Evolutionary conservation across 2,797 vertebrate genomes (phyloP).

Genomic region (Halcyon chelicuti): DNA sequence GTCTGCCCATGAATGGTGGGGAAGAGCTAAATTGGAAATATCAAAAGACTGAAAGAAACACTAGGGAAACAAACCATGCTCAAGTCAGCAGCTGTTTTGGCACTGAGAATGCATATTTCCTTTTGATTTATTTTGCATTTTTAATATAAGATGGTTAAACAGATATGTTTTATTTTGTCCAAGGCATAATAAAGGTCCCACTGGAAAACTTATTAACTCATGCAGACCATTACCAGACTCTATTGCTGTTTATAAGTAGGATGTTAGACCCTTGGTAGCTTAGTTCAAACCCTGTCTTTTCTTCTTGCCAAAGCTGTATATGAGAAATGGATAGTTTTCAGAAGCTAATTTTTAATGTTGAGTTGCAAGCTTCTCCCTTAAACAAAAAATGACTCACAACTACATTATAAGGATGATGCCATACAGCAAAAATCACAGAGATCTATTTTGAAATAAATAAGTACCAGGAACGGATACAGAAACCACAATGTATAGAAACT

Average conservation of each 20-base stretch:
- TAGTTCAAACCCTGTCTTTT: background rate
- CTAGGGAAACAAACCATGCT: background rate
- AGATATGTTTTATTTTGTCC: background rate
- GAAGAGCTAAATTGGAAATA: background rate
- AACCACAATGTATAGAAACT: background rate
- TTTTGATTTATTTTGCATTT: background rate
- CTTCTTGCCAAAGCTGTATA: background rate
- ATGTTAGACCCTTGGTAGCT: background rate
- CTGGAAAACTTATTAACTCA: background rate
- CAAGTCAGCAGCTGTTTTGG: background rate
- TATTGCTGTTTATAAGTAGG: background rate
- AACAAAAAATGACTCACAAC: background rate
- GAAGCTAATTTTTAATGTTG: background rate
- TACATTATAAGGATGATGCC: background rate
- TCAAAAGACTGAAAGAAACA: background rate
- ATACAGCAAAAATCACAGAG: background rate
- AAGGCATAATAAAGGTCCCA: background rate
- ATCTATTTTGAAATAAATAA: background rate
- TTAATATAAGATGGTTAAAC: background rate
- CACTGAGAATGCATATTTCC: background rate
- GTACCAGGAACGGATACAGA: background rate
- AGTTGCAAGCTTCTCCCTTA: background rate
- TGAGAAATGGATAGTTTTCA: background rate
- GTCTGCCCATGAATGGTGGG: rapidly evolving
- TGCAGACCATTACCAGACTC: background rate